phyloP scores from a whole-genome alignment of 2,113 vertebrate species.

The Oreochromis tanganicae region DNA sequence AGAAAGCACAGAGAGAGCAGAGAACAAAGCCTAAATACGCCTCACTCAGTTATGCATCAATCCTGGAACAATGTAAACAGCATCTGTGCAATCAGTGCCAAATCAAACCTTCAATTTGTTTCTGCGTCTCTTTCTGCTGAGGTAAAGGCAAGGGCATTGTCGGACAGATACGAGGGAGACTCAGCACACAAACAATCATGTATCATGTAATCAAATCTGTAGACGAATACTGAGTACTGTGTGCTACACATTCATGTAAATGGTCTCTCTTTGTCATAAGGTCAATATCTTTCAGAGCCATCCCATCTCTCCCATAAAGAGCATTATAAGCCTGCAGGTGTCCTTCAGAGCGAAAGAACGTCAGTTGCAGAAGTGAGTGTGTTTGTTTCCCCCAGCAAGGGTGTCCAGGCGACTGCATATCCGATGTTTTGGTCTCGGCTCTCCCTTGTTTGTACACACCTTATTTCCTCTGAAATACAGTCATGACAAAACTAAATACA shows the following conservation, averaged over 20 bases:
- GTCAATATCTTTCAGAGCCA: background rate
- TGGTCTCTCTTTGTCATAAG: background rate
- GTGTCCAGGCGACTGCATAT: background rate
- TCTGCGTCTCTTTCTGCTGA: background rate
- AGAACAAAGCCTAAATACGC: conserved; percentile 78
- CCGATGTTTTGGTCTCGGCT: background rate
- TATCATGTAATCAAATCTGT: background rate
- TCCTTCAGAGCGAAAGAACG: background rate
- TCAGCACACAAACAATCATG: background rate
- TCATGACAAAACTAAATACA: background rate
- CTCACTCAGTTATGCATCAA: background rate
- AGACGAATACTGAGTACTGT: background rate
- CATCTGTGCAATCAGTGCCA: background rate
- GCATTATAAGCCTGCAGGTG: background rate
- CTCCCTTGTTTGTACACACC: background rate
- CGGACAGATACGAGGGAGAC: background rate
- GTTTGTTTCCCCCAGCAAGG: background rate
- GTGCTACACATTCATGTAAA: background rate
- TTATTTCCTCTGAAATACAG: background rate
- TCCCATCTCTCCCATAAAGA: background rate
- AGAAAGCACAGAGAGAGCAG: conserved; percentile 69
- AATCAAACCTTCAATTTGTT: background rate
- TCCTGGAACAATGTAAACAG: background rate
- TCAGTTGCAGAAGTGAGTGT: background rate
- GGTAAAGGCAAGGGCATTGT: background rate